Percentiles rank a stretch among this genome's conserved stretches.
Conservation (phyloP, 2,888 invertebrate genomes). For the Erannis defoliaria region DNA sequence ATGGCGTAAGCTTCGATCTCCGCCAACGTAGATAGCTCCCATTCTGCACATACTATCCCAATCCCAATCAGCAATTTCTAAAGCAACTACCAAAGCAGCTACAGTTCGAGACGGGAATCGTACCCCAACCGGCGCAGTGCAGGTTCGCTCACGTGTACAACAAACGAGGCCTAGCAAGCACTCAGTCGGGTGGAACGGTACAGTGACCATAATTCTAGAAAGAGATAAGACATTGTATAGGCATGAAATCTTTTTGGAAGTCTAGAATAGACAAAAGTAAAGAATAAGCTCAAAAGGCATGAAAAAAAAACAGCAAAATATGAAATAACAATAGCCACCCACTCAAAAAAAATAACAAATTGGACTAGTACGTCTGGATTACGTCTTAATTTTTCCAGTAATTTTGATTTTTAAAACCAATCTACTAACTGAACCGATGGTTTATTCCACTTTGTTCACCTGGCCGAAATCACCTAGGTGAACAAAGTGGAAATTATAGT, state of each 20-base stretch:
- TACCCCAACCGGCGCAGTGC: background rate
- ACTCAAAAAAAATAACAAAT: no score
- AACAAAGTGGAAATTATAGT: no score
- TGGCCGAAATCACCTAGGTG: no score
- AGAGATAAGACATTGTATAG: background rate
- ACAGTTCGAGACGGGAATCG: constrained; percentile 3
- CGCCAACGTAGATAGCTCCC: background rate
- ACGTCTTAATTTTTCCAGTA: no score
- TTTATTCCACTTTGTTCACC: no score
- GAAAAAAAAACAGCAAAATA: no score
- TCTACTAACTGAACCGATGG: no score
- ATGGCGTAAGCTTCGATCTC: background rate
- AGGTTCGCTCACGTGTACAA: constrained; percentile 44
- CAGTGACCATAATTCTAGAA: constrained; percentile 8
- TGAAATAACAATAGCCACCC: no score
- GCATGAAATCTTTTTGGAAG: background rate
- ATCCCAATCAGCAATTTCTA: background rate
- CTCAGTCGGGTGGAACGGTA: constrained; percentile 33
- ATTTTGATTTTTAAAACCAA: no score
- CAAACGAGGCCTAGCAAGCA: constrained; percentile 55
- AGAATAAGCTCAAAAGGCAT: no score
- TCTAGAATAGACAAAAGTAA: no score
- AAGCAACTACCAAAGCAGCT: constrained; percentile 6
- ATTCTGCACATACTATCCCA: background rate
- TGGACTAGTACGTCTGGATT: no score